Base-by-base conservation (phyloP, 2,888 invertebrate genomes). In the Rhynchonema sp. region DNA sequence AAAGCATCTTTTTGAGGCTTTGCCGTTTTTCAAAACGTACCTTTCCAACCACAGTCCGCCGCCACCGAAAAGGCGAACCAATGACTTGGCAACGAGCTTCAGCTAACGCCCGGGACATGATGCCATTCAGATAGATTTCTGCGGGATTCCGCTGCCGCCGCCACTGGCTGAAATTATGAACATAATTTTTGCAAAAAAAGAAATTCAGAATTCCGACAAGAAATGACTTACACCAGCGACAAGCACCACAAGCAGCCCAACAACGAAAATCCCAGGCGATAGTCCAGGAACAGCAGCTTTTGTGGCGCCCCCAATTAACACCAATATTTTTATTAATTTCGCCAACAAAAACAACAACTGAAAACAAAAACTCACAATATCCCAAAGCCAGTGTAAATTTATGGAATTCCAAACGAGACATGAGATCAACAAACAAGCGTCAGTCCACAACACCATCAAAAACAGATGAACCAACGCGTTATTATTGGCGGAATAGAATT, bases 131-230 rank as follows among this genome's bases (percentile, higher is more conserved):
- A 74, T 92, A 98, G 75, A 92, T 91, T 79, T 89, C 78, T 92
- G 90, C 0, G 96, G 96, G 68, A 98, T 96, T 20, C 96, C 96
- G 76, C 91, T 92, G 1, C 96, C 96, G 86, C 86, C 29, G 96
- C 91, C 46, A 88, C 84, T 3, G 94, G 92, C 81, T 87, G 56
- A 30, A 56, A 17, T 17, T 6, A 23, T 49, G 23, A 49, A n/a
- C 23, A 13, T 38, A 38, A 17, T 49, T 3, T 6, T 49, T n/a
- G 20, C 9, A n/a, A 3, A n/a, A 23, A 49, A 3, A 49, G 49
- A n/a, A 23, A 6, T 3, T 49, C 49, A 3, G n/a, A 3, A 49
- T n/a, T 23, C 49, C 6, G 23, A 38, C 38, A 38, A 20, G n/a
- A n/a, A n/a, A 38, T 38, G 20, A 63, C 64, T 66, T 74, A 84